These are phyloP conservation scores for Drosophila colorata DNA, from an alignment of 2,888 invertebrate genomes.

Conservation along the genomic window DNA sequence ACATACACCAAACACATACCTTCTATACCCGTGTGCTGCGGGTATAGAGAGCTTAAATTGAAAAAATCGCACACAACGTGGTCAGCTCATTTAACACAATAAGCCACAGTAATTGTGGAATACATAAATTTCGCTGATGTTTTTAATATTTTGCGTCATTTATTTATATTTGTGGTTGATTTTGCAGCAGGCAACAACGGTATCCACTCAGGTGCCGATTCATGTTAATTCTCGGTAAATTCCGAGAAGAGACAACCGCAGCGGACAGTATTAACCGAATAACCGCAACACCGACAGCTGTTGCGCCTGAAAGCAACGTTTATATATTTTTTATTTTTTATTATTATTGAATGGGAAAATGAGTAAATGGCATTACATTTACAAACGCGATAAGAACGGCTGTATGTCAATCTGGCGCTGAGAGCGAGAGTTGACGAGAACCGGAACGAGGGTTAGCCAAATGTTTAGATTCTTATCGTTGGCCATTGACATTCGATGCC, in stretches of 20 bases:
- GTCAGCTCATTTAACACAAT: slow-evolving; percentile 38
- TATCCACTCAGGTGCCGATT: slow-evolving; percentile 38
- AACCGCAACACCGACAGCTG: slow-evolving; percentile 62
- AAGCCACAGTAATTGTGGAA: slow-evolving; percentile 26
- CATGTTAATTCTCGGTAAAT: slow-evolving; percentile 36
- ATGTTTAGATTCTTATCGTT: slow-evolving; percentile 45
- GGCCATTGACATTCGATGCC: slow-evolving; percentile 22
- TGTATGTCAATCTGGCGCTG: neutral
- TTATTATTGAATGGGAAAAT: slow-evolving; percentile 34
- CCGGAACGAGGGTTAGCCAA: slow-evolving; percentile 20
- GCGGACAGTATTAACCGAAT: slow-evolving; percentile 18
- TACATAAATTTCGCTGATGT: slow-evolving; percentile 41
- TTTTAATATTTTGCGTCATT: slow-evolving; percentile 32
- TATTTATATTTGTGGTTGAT: neutral
- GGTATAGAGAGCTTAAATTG: slow-evolving; percentile 18
- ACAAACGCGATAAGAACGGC: slow-evolving; percentile 24
- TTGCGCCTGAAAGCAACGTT: slow-evolving; percentile 43
- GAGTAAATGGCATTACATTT: slow-evolving; percentile 44
- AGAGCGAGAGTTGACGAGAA: neutral
- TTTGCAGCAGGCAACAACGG: slow-evolving; percentile 8
- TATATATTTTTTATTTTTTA: slow-evolving; percentile 38
- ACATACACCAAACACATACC: slow-evolving; percentile 5
- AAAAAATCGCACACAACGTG: slow-evolving; percentile 24
- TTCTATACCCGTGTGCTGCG: neutral
- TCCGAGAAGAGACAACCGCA: neutral